These are phyloP conservation scores for Pseudochirops cupreus DNA, from an alignment of 2,797 vertebrate species.

Conservation along the genomic window DNA sequence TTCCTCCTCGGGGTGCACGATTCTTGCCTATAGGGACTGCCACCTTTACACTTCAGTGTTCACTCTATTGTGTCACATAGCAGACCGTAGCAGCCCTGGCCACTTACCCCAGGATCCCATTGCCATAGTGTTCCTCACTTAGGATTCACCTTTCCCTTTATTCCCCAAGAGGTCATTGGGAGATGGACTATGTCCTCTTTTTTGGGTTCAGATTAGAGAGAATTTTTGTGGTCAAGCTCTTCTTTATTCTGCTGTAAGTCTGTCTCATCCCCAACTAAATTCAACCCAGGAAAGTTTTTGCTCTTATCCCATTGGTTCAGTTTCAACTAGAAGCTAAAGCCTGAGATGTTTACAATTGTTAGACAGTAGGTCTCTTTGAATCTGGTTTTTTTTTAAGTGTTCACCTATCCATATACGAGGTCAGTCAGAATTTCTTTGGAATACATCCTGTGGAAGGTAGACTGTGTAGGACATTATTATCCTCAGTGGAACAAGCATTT, in stretches of 20 bases:
- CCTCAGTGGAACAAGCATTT: neutral
- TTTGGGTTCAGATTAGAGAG: neutral
- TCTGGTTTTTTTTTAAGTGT: neutral
- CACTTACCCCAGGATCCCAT: neutral
- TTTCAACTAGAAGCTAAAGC: neutral
- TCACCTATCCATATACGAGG: neutral
- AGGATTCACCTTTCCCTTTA: neutral
- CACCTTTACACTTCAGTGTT: neutral
- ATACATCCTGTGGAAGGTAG: neutral
- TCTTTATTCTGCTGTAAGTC: too few relatives aligned
- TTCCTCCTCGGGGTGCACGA: neutral
- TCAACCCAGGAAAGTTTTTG: neutral
- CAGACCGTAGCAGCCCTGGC: neutral
- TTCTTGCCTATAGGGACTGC: neutral
- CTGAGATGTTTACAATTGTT: neutral
- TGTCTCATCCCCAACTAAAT: neutral
- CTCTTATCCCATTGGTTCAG: neutral
- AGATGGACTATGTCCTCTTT: neutral
- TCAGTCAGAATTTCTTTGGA: neutral
- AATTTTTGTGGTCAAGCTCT: neutral
- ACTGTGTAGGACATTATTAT: neutral
- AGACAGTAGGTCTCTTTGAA: neutral
- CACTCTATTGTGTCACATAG: neutral
- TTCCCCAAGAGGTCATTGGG: neutral
- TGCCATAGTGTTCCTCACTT: neutral